Conservation (phyloP, 2,113 vertebrate species). For the Verasper variegatus region DNA sequence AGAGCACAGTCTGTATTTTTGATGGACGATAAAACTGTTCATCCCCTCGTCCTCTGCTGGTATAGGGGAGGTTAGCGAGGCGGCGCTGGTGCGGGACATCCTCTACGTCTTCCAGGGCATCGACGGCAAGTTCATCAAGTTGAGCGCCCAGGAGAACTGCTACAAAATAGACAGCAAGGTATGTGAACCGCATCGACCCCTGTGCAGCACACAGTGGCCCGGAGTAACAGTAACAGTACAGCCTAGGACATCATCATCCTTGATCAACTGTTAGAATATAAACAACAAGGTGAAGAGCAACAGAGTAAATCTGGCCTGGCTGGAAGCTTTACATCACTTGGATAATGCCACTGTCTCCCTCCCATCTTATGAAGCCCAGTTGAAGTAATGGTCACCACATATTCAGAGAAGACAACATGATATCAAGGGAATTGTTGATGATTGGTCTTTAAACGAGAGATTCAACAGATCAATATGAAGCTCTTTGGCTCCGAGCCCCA, state of each 20-base stretch:
- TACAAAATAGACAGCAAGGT: slow-evolving; percentile 97
- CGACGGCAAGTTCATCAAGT: slow-evolving; percentile 95
- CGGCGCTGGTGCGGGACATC: slow-evolving; percentile 92
- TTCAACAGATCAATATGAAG: slow-evolving; percentile 70
- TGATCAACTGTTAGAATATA: background rate
- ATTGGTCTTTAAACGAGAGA: slow-evolving; percentile 32
- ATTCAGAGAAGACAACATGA: slow-evolving; percentile 20
- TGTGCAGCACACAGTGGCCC: background rate
- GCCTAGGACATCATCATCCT: background rate
- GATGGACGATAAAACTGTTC: background rate
- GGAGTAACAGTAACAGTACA: background rate
- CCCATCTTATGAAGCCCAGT: no score
- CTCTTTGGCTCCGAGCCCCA: slow-evolving; percentile 58
- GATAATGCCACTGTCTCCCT: background rate
- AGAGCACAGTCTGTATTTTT: background rate
- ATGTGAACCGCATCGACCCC: slow-evolving; percentile 1
- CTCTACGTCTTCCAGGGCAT: slow-evolving; percentile 99
- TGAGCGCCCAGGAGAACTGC: slow-evolving; percentile 91
- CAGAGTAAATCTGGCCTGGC: background rate
- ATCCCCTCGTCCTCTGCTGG: slow-evolving; percentile 1
- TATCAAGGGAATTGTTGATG: slow-evolving; percentile 31
- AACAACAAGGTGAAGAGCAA: background rate
- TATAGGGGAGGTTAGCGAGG: slow-evolving; percentile 88
- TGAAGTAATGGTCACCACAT: background rate
- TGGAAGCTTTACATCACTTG: background rate